These are phyloP conservation scores for Ctenosaura bakeri DNA, from an alignment of 2,797 vertebrate genomes.

Conservation along the genomic window DNA sequence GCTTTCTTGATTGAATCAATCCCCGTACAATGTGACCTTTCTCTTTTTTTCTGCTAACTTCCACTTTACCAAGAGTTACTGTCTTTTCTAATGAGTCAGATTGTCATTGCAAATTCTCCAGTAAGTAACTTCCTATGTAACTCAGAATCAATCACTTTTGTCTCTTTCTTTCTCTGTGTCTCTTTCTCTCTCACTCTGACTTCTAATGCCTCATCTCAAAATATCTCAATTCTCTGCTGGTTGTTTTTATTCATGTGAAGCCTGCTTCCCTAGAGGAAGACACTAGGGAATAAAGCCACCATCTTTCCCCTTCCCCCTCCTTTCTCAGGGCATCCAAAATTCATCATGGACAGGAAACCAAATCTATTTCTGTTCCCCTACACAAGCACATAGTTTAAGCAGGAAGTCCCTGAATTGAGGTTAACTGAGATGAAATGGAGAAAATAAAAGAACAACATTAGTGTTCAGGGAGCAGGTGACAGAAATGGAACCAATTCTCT, in stretches of 20 bases:
- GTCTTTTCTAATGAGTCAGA: no score
- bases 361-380: constrained; percentile 18
- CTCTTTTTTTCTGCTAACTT: no score
- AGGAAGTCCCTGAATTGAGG: neutral
- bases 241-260: neutral
- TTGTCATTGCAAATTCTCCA: neutral
- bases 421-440: neutral
- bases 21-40: no score
- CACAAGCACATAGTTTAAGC: neutral
- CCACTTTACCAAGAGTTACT: no score
- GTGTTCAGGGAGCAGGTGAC: neutral
- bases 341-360: constrained; percentile 7
- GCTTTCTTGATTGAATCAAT: no score
- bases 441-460: neutral
- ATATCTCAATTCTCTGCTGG: neutral
- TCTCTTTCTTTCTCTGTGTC: neutral
- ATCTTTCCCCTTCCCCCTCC: neutral
- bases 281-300: neutral
- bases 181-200: neutral
- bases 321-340: neutral
- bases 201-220: neutral
- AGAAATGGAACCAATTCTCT: neutral
- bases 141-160: neutral
- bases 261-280: neutral
- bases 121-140: neutral